These are phyloP conservation scores for Paedocypris sp. DNA, from an alignment of 2,113 vertebrate species.

Conservation along the genomic window DNA sequence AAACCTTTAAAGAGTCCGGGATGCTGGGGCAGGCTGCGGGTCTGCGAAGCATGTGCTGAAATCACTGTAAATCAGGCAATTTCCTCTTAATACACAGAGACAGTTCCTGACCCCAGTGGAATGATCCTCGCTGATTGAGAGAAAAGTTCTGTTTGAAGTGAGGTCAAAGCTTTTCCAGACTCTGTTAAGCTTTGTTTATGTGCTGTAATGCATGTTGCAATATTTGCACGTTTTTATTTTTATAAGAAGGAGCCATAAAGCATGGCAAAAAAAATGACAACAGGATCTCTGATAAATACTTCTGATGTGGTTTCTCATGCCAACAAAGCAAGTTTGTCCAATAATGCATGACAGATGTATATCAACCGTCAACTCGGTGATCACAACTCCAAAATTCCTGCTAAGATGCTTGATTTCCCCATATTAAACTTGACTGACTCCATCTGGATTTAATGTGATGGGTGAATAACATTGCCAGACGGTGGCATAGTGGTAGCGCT, in stretches of 20 bases:
- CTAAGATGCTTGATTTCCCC: constrained; percentile 23
- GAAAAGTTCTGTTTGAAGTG: constrained; percentile 60
- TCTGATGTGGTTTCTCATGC: constrained; percentile 52
- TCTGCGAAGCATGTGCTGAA: constrained; percentile 30
- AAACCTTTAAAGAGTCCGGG: constrained; percentile 9
- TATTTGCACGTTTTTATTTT: background rate
- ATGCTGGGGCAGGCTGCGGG: constrained; percentile 10
- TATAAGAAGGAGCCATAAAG: background rate
- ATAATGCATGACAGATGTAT: constrained; percentile 72
- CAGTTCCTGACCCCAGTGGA: constrained; percentile 50
- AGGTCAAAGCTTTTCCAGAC: constrained; percentile 55
- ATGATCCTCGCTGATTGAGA: constrained; percentile 57
- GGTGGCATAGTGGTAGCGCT: no score
- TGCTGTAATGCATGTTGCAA: background rate
- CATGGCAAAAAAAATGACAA: constrained; percentile 30
- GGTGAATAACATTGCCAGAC: constrained; percentile 23
- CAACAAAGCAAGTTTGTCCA: constrained; percentile 52
- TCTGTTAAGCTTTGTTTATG: constrained; percentile 45
- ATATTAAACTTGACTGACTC: no score
- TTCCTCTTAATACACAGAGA: constrained; percentile 57
- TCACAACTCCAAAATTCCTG: constrained; percentile 18
- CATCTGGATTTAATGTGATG: constrained; percentile 55
- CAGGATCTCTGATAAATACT: constrained; percentile 43
- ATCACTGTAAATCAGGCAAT: constrained; percentile 55
- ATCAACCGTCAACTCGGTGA: constrained; percentile 40